A percentile compares a stretch with the other conserved stretches of the same genome.
Conservation (phyloP, 2,888 invertebrate genomes). For the Lamellibrachia columna region DNA sequence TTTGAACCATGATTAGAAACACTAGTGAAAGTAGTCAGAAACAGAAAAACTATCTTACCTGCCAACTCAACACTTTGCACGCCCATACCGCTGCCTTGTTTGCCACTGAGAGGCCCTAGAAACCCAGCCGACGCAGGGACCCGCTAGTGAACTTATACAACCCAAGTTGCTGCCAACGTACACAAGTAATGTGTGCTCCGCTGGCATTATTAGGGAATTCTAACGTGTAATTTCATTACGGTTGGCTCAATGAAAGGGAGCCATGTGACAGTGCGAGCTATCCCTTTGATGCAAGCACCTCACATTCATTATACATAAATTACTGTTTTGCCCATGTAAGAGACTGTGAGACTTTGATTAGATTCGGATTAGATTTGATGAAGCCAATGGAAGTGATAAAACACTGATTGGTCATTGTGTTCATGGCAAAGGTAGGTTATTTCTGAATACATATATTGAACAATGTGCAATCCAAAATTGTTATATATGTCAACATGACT, state of each 20-base stretch:
- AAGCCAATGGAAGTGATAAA: neutral
- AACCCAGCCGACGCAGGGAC: neutral
- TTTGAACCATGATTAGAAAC: neutral
- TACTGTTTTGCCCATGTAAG: neutral
- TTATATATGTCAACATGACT: too few relatives aligned
- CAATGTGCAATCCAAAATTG: too few relatives aligned
- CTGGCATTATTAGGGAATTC: neutral
- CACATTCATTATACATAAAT: neutral
- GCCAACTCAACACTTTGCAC: neutral
- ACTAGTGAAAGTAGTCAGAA: neutral
- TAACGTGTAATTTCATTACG: slow-evolving; percentile 11
- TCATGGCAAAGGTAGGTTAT: neutral
- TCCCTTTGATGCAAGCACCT: neutral
- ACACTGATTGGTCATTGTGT: neutral
- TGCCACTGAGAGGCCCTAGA: neutral
- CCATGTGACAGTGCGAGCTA: neutral
- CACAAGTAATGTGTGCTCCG: neutral
- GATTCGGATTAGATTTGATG: neutral
- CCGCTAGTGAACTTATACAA: neutral
- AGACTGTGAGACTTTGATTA: neutral
- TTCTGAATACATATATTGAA: too few relatives aligned
- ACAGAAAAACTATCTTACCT: neutral
- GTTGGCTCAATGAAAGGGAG: neutral
- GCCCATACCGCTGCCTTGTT: neutral
- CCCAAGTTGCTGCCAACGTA: neutral